phyloP scores from a whole-genome alignment of 1,140 invertebrate genomes.

The Diorhabda elongata region DNA sequence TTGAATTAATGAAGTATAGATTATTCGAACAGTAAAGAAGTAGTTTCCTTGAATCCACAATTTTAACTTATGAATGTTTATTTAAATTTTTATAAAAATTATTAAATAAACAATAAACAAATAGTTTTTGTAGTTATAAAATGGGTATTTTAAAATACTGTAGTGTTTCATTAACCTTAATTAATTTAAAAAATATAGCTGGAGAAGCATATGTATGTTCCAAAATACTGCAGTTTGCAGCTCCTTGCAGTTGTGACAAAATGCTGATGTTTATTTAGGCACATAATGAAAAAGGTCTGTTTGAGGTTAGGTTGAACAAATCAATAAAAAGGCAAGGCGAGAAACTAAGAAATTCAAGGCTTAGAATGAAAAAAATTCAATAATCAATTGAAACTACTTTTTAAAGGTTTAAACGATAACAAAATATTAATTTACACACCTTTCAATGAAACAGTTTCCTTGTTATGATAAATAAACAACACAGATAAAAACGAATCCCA shows the following conservation, averaged over 20 bases:
- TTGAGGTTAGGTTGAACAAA: background rate
- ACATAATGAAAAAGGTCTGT: background rate
- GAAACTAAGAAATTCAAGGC: background rate
- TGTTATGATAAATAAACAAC: constrained; percentile 3
- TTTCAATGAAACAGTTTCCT: constrained; percentile 17
- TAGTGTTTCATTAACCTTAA: background rate
- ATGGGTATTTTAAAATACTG: background rate
- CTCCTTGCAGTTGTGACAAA: background rate
- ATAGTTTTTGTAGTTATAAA: too few species aligned
- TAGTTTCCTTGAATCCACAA: too few species aligned
- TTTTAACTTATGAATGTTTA: too few species aligned
- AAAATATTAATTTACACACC: constrained; percentile 24
- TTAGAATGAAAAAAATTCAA: background rate
- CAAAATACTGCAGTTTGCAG: background rate
- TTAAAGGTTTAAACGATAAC: constrained; percentile 10
- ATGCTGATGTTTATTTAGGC: background rate
- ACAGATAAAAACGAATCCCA: constrained; percentile 7
- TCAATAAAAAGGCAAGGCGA: constrained; percentile 19
- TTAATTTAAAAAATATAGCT: background rate
- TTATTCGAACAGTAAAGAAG: too few species aligned
- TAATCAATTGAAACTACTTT: constrained; percentile 2
- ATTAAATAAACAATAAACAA: too few species aligned
- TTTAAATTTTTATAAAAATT: too few species aligned
- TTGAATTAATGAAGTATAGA: too few species aligned
- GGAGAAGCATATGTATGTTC: background rate